Conservation (phyloP, 2,888 invertebrate genomes). For the Thecophora atra region DNA sequence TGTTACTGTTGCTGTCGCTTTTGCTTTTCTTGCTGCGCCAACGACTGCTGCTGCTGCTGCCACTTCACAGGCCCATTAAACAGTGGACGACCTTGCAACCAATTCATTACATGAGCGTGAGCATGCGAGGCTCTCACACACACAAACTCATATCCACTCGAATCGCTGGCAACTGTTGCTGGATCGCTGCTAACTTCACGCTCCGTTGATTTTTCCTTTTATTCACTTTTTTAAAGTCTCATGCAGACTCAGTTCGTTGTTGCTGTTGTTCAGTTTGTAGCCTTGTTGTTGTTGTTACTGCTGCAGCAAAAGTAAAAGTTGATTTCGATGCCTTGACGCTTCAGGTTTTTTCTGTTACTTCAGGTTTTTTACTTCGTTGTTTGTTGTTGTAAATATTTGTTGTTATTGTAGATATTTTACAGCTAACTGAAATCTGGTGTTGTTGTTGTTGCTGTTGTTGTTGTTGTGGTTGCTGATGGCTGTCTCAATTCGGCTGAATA, state of each 20-base stretch:
- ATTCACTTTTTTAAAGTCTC: neutral
- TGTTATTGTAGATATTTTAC: constrained; percentile 15
- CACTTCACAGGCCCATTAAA: constrained; percentile 41
- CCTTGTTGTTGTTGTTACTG: constrained; percentile 18
- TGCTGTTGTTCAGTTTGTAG: constrained; percentile 18
- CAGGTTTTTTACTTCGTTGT: neutral
- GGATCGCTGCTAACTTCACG: constrained; percentile 41
- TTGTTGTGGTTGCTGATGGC: constrained; percentile 8
- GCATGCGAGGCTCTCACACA: constrained; percentile 18
- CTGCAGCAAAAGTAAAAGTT: constrained; percentile 36
- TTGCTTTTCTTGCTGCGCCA: constrained; percentile 27
- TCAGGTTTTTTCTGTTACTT: constrained; percentile 1
- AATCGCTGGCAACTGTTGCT: neutral
- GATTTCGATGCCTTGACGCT: constrained; percentile 25
- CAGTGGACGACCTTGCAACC: constrained; percentile 65
- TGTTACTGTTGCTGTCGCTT: constrained; percentile 33
- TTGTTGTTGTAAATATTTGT: constrained; percentile 1
- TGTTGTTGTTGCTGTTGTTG: constrained; percentile 3
- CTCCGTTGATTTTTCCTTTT: constrained; percentile 42
- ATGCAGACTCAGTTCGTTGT: neutral
- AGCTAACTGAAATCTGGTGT: neutral
- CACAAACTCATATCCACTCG: neutral
- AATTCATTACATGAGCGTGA: constrained; percentile 51
- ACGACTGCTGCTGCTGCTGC: constrained; percentile 33
- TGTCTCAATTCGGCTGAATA: constrained; percentile 11